These are phyloP conservation scores for Chrysina gloriosa DNA, from an alignment of 2,888 invertebrate species.

Conservation along the genomic window DNA sequence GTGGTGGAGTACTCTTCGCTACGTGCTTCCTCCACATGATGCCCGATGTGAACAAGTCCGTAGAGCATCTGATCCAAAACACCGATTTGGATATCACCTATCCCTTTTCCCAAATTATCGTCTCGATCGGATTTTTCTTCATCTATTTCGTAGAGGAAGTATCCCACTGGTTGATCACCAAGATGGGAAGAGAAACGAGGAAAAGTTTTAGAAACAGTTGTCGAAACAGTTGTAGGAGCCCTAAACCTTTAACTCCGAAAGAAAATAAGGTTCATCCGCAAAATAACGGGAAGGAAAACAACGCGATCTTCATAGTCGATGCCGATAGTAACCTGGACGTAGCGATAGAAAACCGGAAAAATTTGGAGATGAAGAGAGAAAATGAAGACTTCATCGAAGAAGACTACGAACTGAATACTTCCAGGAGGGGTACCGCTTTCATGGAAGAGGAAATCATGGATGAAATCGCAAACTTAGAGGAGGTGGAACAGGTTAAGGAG, in stretches of 20 bases:
- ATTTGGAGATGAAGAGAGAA: slow-evolving; percentile 39
- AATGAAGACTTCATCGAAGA: slow-evolving; percentile 38
- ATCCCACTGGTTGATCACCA: slow-evolving; percentile 61
- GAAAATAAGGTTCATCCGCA: slow-evolving; percentile 45
- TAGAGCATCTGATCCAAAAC: slow-evolving; percentile 59
- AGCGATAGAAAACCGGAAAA: slow-evolving; percentile 51
- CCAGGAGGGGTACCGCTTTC: slow-evolving; percentile 21
- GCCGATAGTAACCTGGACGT: slow-evolving; percentile 41
- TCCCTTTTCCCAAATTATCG: slow-evolving; percentile 67
- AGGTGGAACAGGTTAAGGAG: slow-evolving; percentile 52
- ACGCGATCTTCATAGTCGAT: slow-evolving; percentile 35
- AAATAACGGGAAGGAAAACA: slow-evolving; percentile 14
- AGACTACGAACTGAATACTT: slow-evolving; percentile 18
- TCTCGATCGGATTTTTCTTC: slow-evolving; percentile 68
- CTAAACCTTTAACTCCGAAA: slow-evolving; percentile 34
- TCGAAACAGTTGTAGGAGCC: slow-evolving; percentile 39
- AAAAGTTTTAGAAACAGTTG: slow-evolving; percentile 38
- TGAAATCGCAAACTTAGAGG: slow-evolving; percentile 44
- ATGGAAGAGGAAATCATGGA: slow-evolving; percentile 43
- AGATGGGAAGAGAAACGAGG: slow-evolving; percentile 52
- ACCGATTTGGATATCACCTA: slow-evolving; percentile 57
- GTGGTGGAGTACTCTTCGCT: slow-evolving; percentile 70
- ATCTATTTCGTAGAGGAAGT: slow-evolving; percentile 69
- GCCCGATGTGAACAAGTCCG: slow-evolving; percentile 66
- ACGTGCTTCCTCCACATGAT: slow-evolving; percentile 71